Evolutionary conservation across 1,140 invertebrate species (phyloP), one percentile per base, ranked within the genome.

Genomic region (Bombus confusus): DNA sequence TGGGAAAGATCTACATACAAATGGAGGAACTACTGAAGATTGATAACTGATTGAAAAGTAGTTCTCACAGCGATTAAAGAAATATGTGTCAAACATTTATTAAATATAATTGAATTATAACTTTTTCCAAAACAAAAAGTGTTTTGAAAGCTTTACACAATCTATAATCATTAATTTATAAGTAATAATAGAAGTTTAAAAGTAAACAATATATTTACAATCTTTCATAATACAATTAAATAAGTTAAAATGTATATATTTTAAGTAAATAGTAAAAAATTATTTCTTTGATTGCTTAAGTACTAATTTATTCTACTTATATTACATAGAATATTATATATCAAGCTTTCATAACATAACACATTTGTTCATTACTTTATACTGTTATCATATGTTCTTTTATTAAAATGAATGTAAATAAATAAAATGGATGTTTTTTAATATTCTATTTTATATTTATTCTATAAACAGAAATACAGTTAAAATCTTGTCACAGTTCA

Each of bases 401-500:
- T 43, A 78, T 76, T 59, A 25, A 76, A 80, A 43, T 69, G 10
- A 81, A 86, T 77, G 75, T 62, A 77, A 78, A 78, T 78, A 78
- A 77, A 39, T 22, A 8, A 78, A 78, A 41, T 41, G 10, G 25
- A 77, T 74, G 73, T 52, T 31, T 71, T 74, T 28, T 52, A 68
- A 25, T 69, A 34, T 47, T 68, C 31, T 80, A 52, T 31, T 69
- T 69, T 77, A 10, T 77, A 77, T 62, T 62, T 28, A 34, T 57
- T 37, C 3, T 76, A n/a, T 18, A 18, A 76, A 76, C 59, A 62
- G 41, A 73, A 73, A 47, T 31, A 73, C 28, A 31, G 31, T n/a
- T 25, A 41, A 72, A 72, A n/a, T 37, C 12, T 62, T 62, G 28
- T 41, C 28, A 64, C 41, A 28, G 62, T 34, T 75, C 15, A 15